Evolutionary conservation across 2,113 vertebrate genomes (phyloP).

Genomic region (Protobothrops flavoviridis): DNA sequence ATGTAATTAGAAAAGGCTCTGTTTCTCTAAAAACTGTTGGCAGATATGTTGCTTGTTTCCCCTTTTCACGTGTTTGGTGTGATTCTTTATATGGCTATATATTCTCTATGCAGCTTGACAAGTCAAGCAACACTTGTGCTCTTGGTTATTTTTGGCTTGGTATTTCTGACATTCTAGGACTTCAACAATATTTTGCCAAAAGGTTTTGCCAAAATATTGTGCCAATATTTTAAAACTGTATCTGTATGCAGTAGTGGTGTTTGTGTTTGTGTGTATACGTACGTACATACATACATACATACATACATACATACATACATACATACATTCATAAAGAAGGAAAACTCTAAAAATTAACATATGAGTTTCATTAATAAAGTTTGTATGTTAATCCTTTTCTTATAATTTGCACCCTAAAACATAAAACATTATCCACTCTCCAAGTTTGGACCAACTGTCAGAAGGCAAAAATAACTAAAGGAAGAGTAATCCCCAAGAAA

Average conservation of each 20-base stretch:
- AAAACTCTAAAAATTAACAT: slow-evolving; percentile 37
- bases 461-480: neutral
- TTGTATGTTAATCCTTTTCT: slow-evolving; percentile 8
- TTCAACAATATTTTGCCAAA: slow-evolving; percentile 24
- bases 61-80: neutral
- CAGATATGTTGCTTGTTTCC: slow-evolving; percentile 4
- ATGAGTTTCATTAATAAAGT: slow-evolving; percentile 21
- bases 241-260: neutral
- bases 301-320: too few relatives aligned
- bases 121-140: slow-evolving; percentile 34
- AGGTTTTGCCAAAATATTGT: neutral
- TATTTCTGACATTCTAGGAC: slow-evolving; percentile 43
- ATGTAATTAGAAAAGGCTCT: neutral
- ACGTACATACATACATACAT: neutral
- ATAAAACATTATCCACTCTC: slow-evolving; percentile 3
- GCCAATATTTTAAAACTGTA: slow-evolving; percentile 39
- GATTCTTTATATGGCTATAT: neutral
- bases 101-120: neutral
- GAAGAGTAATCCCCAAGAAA: neutral
- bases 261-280: neutral
- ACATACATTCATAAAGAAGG: neutral
- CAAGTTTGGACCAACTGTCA: slow-evolving; percentile 19
- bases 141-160: slow-evolving; percentile 1
- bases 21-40: slow-evolving; percentile 18
- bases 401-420: slow-evolving; percentile 1